Evolutionary conservation across 1,140 invertebrate species (phyloP).

Genomic region (Drosophila setifemur): DNA sequence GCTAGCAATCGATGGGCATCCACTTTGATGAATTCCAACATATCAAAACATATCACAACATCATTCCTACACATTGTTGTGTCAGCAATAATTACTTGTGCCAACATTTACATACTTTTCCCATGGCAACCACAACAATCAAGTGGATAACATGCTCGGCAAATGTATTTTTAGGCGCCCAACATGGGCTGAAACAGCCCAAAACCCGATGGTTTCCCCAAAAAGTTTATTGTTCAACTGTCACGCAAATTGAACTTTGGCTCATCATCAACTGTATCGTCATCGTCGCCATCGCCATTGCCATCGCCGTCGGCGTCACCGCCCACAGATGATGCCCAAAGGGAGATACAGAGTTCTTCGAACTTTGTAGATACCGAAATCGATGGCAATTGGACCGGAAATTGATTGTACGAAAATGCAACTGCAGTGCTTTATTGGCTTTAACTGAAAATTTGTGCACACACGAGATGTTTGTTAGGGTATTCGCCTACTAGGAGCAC

Average conservation of each 20-base stretch:
- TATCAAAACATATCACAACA: constrained; percentile 7
- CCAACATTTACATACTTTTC: constrained; percentile 12
- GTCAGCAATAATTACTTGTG: constrained; percentile 27
- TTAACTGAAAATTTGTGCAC: constrained; percentile 36
- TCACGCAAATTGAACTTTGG: constrained; percentile 29
- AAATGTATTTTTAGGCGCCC: constrained; percentile 34
- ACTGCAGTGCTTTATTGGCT: constrained; percentile 21
- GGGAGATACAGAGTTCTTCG: background rate
- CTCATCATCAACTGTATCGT: constrained; percentile 19
- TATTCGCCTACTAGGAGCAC: constrained; percentile 45
- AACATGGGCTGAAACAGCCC: background rate
- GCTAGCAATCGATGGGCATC: background rate
- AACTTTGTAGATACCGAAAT: background rate
- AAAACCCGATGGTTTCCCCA: background rate
- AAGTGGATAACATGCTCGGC: constrained; percentile 10
- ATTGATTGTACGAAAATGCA: constrained; percentile 28
- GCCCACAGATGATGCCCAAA: background rate
- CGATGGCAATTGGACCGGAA: background rate
- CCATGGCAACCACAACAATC: constrained; percentile 31
- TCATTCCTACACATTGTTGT: background rate
- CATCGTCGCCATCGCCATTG: background rate
- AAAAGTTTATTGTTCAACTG: constrained; percentile 27
- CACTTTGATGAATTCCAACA: background rate
- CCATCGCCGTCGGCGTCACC: background rate
- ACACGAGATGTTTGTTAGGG: constrained; percentile 13